Conservation (phyloP, 1,140 invertebrate species). For the Planococcus citri region DNA sequence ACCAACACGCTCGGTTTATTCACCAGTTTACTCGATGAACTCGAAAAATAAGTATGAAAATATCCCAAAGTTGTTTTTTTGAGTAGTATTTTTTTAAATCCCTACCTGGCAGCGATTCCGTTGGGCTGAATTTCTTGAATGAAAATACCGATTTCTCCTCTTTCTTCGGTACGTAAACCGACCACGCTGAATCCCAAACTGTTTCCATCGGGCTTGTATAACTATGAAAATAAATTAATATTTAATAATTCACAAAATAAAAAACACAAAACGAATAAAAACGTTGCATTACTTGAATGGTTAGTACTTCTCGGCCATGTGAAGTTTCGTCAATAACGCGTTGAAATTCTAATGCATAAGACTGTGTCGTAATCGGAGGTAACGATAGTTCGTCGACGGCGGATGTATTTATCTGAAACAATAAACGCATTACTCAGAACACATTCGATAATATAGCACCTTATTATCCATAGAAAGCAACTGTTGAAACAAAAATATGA, state of each 20-base stretch:
- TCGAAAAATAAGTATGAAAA: no score
- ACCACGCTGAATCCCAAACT: constrained; percentile 69
- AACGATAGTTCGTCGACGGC: constrained; percentile 38
- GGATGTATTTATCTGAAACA: constrained; percentile 30
- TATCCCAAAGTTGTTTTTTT: no score
- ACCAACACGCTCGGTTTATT: no score
- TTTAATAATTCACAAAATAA: neutral
- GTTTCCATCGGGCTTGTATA: constrained; percentile 56
- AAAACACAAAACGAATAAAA: constrained; percentile 15
- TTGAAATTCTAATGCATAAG: constrained; percentile 49
- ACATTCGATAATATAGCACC: no score
- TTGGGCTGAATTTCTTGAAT: constrained; percentile 61
- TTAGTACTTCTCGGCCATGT: constrained; percentile 47
- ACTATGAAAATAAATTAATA: constrained; percentile 34
- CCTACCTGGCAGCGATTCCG: constrained; percentile 58
- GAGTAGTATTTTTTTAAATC: no score
- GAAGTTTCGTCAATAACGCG: constrained; percentile 48
- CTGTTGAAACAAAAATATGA: neutral
- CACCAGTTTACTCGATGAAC: no score
- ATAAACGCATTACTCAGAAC: neutral
- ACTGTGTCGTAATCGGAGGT: constrained; percentile 44
- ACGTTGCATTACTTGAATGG: constrained; percentile 39
- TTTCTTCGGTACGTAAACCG: constrained; percentile 51
- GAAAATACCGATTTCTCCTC: constrained; percentile 62
- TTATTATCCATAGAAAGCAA: neutral